Evolutionary conservation across 2,797 vertebrate species (phyloP).

Genomic region (Naso thynnoides): DNA sequence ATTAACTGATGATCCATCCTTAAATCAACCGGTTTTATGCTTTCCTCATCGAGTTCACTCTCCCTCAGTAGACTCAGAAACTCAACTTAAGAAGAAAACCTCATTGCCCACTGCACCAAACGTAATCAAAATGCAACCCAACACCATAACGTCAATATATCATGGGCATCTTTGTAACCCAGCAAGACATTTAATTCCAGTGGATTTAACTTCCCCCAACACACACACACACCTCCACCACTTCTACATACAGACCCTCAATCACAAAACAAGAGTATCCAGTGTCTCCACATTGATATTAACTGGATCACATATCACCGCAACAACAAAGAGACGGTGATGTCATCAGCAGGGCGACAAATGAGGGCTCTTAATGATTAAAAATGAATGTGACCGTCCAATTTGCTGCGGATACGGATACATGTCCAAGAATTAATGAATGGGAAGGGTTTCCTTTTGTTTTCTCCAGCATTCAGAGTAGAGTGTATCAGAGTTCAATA

Average conservation of each 20-base stretch:
- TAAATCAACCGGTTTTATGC: not conserved
- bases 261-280: constrained; percentile 83
- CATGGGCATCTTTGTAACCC: constrained; percentile 43
- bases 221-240: constrained; percentile 11
- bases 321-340: constrained; percentile 82
- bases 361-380: constrained; percentile 86
- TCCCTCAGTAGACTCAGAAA: not conserved
- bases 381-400: constrained; percentile 76
- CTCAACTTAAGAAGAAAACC: constrained; percentile 11
- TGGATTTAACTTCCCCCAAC: constrained; percentile 22
- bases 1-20: constrained; percentile 15
- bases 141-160: constrained; percentile 41
- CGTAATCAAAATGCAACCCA: constrained; percentile 42
- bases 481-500: constrained; percentile 45
- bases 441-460: constrained; percentile 65
- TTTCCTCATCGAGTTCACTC: constrained; percentile 1
- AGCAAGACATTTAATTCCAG: constrained; percentile 55
- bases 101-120: not conserved
- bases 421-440: constrained; percentile 76
- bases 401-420: constrained; percentile 83
- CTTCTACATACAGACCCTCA: constrained; percentile 68
- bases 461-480: constrained; percentile 50
- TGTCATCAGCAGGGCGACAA: constrained; percentile 81
- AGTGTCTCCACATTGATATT: constrained; percentile 83
- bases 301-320: constrained; percentile 82